These are phyloP conservation scores for Lysandra bellargus DNA, from an alignment of 2,888 invertebrate species.

Conservation along the genomic window DNA sequence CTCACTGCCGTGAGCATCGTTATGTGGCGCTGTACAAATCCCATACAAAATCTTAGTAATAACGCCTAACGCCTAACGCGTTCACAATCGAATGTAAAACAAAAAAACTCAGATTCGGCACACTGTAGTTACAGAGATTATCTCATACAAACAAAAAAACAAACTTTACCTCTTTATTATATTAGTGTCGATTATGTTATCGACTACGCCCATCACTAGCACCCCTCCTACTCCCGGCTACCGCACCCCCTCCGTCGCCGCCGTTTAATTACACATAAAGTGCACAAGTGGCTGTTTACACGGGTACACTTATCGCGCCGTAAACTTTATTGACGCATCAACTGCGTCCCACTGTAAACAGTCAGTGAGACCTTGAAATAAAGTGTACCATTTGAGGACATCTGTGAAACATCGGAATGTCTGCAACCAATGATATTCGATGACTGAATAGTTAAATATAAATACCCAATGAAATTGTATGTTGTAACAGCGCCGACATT, in stretches of 20 bases:
- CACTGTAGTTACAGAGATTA: too few species aligned
- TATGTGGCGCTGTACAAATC: too few species aligned
- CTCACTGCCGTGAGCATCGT: too few species aligned
- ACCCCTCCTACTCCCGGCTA: neutral
- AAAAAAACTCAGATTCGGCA: too few species aligned
- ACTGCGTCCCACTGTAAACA: conserved; percentile 46
- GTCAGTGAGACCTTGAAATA: neutral
- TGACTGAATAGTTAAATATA: neutral
- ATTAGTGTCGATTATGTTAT: neutral
- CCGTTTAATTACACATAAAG: conserved; percentile 72
- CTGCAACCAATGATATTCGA: neutral
- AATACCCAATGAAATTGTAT: too few species aligned
- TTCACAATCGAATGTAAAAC: too few species aligned
- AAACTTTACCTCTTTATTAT: too few species aligned
- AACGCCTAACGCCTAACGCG: too few species aligned
- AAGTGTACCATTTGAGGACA: conserved; percentile 2
- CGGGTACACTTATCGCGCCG: conserved; percentile 54
- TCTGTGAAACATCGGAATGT: neutral
- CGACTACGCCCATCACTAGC: conserved; percentile 7
- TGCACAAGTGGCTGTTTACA: conserved; percentile 62
- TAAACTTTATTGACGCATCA: conserved; percentile 67
- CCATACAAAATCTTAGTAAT: too few species aligned
- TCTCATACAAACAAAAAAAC: too few species aligned
- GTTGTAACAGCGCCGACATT: too few species aligned
- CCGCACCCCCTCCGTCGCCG: conserved; percentile 32